phyloP scores from a whole-genome alignment of 1,140 invertebrate genomes.

The Hermetia illucens region DNA sequence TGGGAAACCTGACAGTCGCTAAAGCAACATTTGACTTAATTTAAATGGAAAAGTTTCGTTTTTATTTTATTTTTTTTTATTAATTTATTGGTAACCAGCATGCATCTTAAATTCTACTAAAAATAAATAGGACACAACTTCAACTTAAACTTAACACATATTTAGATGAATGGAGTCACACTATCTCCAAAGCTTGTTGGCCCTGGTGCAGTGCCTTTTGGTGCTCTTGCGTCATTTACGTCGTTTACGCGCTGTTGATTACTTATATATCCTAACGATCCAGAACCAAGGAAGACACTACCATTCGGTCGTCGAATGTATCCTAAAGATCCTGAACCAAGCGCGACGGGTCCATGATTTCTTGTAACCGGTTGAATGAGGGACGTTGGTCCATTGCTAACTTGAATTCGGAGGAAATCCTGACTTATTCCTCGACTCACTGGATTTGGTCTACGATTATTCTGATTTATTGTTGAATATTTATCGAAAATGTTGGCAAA shows the following conservation, averaged over 20 bases:
- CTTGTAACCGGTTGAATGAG: neutral
- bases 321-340: slow-evolving; percentile 25
- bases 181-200: slow-evolving; percentile 1
- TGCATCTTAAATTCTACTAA: no score
- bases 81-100: no score
- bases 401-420: neutral
- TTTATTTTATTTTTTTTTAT: no score
- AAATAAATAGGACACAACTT: no score
- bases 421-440: neutral
- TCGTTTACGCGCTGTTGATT: slow-evolving; percentile 17
- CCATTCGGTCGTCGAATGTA: slow-evolving; percentile 24
- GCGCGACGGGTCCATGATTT: slow-evolving; percentile 13
- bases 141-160: no score
- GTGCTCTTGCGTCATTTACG: slow-evolving; percentile 17
- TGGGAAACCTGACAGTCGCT: no score
- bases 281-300: slow-evolving; percentile 24
- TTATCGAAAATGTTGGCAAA: slow-evolving; percentile 2
- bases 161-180: neutral
- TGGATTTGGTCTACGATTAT: neutral
- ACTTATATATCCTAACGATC: slow-evolving; percentile 26
- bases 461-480: neutral
- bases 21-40: no score
- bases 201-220: slow-evolving; percentile 1
- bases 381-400: neutral
- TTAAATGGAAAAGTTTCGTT: no score